These are phyloP conservation scores for Peromyscus californicus DNA, from an alignment of 2,113 vertebrate genomes.

Conservation along the genomic window DNA sequence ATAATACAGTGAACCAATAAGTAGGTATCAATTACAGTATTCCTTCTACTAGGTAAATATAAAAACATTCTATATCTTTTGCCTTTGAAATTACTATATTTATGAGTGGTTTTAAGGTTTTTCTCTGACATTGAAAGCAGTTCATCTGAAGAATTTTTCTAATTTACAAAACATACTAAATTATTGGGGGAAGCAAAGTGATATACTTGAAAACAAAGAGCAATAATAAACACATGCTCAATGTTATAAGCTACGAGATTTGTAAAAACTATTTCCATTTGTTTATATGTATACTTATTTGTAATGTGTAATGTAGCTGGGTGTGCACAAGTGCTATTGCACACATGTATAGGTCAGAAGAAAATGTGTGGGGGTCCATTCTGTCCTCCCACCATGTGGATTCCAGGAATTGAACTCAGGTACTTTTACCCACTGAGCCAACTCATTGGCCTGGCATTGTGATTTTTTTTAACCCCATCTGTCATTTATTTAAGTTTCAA, in stretches of 20 bases:
- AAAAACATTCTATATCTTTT: not conserved
- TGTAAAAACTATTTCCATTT: not conserved
- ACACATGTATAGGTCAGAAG: not conserved
- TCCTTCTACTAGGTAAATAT: not conserved
- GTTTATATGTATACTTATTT: not conserved
- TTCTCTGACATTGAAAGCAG: not conserved
- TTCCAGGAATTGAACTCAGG: not conserved
- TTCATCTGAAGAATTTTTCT: not conserved
- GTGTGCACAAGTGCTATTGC: not conserved
- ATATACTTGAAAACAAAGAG: not conserved
- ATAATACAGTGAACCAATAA: not conserved
- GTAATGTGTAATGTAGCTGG: not conserved
- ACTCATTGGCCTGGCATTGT: not conserved
- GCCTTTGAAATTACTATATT: not conserved
- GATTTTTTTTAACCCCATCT: not conserved
- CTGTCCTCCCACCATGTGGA: not conserved
- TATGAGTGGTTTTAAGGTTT: slow-evolving; percentile 34
- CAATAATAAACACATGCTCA: not conserved
- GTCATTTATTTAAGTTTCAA: not conserved
- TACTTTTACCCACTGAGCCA: not conserved
- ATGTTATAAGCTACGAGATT: not conserved
- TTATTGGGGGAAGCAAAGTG: not conserved
- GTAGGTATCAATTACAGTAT: not conserved
- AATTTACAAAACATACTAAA: not conserved
- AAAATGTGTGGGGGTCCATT: not conserved